Base-by-base conservation (phyloP, 37 sponge, comb jelly and placozoan genomes). In the Diacarnus erythraeanus region DNA sequence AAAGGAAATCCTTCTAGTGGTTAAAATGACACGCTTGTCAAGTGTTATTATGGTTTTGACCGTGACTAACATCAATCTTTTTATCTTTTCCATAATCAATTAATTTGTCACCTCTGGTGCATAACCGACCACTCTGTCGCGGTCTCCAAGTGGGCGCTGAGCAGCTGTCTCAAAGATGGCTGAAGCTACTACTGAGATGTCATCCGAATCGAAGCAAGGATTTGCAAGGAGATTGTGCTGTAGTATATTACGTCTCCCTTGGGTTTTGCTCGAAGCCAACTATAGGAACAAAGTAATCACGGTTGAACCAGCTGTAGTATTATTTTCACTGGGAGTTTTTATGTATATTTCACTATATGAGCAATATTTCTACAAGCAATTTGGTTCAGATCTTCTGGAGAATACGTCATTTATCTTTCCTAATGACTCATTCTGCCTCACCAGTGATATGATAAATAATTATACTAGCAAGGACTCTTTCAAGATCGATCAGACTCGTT, bases 401-500 rank as follows among this genome's bases (percentile, higher is more conserved):
- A 71, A 78, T 72, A 76, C 67, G 15, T 34, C 33, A 1, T 68
- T 84, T 22, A 36, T 54, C 36, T 69, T 41, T 34, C 60, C 59
- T 20, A 66, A 43, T 15, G 23, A 39, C 21, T 84, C 77, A 4
- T 66, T 57, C 40, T 87, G 87, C 82, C 25, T 87, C 36, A 81
- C 42, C 76, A 42, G 26, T 51, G 17, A 21, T 25, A 59, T 68
- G 15, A 25, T 87, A 1, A 67, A 21, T 10, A 30, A 76, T 25
- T 80, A 57, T 36, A 39, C 77, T 2, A 44, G 65, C 58, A 75
- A 40, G 21, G 51, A 42, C 1, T 60, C 61, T 15, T 60, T 40
- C 42, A 34, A 76, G 41, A 44, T 42, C 18, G 77, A n/a, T 39
- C 20, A 57, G 35, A 23, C 35, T 38, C 38, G 37, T 26, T 76